Evolutionary conservation across 2,113 vertebrate genomes (phyloP), one percentile per base, ranked within the genome.

Genomic region (Psilopsiagon aymara): DNA sequence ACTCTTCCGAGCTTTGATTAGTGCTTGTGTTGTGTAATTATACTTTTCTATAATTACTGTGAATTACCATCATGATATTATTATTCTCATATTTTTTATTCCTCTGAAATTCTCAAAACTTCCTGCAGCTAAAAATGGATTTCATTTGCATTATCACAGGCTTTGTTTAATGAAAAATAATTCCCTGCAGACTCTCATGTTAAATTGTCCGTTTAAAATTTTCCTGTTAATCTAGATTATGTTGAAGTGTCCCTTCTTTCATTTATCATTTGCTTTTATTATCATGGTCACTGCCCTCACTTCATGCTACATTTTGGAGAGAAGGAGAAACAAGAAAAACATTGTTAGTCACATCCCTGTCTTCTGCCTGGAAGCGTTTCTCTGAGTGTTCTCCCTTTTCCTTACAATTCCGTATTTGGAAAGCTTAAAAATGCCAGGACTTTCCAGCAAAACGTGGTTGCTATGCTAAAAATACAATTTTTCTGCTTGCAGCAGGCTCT

Each of bases 81-180:
- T 96, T 97, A 87, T 96, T 92, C 97, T 79, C 88, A 79, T 91
- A 94, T 86, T 90, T 39, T 90, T 93, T 93, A 89, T 76, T 95
- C 68, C 96, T 95, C 90, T 78, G 80, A 89, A 96, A 96, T 96
- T 95, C 81, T 86, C 49, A 81, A 79, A 93, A 92, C 95, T 96
- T 90, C 91, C 96, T 94, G 94, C 91, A 96, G 93, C 84, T 95
- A 97, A 95, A 97, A 97, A 96, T 95, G 96, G 94, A 94, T 95
- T 97, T 94, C 88, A 98, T 97, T 97, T 98, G 94, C 94, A 96
- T 97, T 96, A 95, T 84, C 96, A 88, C 86, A 88, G 92, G 94
- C 76, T 95, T 95, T 95, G 93, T 93, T 96, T 98, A 90, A 96
- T 94, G 90, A 90, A 95, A 97, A 97, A 92, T 95, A 92, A 97